Percentiles rank a stretch among this genome's conserved stretches.
Conservation (phyloP, 2,113 vertebrate genomes). For the Machaerirhynchus nigripectus region DNA sequence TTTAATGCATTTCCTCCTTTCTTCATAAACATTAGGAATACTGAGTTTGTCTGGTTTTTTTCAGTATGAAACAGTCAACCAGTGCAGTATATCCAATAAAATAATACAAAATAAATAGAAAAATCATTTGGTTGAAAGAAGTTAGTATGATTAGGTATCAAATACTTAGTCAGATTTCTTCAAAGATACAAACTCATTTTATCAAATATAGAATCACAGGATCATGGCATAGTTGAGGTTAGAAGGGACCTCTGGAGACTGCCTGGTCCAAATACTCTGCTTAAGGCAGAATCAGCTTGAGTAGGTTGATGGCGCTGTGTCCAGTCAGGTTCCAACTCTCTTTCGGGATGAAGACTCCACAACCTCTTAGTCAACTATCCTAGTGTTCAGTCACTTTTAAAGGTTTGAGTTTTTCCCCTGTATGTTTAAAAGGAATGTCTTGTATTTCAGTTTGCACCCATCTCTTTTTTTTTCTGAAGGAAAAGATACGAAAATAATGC, state of each 20-base stretch:
- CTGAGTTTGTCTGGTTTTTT: not conserved
- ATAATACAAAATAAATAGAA: not conserved
- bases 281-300: not conserved
- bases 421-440: not conserved
- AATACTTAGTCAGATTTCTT: not conserved
- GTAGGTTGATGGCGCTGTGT: not conserved
- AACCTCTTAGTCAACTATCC: not conserved
- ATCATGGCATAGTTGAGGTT: not conserved
- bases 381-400: not conserved
- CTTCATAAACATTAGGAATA: not conserved
- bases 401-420: fast-evolving
- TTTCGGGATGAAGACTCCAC: not conserved
- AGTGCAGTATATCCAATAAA: not conserved
- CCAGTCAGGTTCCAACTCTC: not conserved
- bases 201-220: not conserved
- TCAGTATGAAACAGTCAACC: not conserved
- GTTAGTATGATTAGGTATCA: not conserved
- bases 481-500: not conserved
- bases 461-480: not conserved
- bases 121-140: not conserved
- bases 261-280: not conserved
- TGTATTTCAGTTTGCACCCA: not conserved
- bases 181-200: not conserved
- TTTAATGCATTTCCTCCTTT: not conserved
- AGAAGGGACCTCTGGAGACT: not conserved